Evolutionary conservation across 2,888 invertebrate species (phyloP).

Genomic region (Limnephilus marmoratus): DNA sequence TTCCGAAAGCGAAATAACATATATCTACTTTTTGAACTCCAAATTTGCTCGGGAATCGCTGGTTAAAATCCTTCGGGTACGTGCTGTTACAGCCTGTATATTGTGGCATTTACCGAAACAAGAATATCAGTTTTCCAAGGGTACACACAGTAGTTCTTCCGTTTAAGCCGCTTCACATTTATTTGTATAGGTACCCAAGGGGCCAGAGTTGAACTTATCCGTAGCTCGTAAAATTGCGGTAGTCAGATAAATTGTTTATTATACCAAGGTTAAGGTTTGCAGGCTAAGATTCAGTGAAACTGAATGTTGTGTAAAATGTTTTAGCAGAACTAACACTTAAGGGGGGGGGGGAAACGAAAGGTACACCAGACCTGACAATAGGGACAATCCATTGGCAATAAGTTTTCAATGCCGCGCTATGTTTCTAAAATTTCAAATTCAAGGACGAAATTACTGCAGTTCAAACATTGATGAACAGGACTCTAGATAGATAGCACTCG

Average conservation of each 20-base stretch:
- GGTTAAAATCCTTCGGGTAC: no score
- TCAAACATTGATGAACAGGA: background rate
- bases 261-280: background rate
- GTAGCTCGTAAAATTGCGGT: background rate
- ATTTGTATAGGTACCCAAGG: background rate
- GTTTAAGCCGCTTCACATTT: slow-evolving; percentile 48
- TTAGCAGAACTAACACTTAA: background rate
- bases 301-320: background rate
- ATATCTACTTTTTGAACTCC: no score
- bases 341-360: no score
- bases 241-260: background rate
- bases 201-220: slow-evolving; percentile 17
- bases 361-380: no score
- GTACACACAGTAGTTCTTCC: slow-evolving; percentile 33
- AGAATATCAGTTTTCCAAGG: slow-evolving; percentile 33
- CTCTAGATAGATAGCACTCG: no score
- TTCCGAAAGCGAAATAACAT: no score
- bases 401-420: no score
- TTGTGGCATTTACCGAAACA: slow-evolving; percentile 38
- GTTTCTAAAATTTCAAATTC: no score
- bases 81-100: background rate
- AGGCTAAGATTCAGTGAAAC: background rate
- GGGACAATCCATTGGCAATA: no score
- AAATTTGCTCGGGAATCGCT: no score
- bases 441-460: background rate